phyloP scores from a whole-genome alignment of 2,113 vertebrate genomes.

The Mola mola region DNA sequence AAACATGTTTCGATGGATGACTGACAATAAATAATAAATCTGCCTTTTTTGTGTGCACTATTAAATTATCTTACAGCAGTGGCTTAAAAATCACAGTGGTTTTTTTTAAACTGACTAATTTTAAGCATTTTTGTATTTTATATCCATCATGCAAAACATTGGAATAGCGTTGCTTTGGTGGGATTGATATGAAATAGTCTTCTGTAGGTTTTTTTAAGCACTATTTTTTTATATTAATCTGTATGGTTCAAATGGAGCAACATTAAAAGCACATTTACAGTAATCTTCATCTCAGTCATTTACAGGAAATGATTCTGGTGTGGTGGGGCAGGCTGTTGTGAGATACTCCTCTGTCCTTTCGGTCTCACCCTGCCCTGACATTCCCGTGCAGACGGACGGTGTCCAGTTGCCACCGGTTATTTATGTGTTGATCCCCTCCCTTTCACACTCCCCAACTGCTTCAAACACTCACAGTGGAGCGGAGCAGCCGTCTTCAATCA shows the following conservation, averaged over 20 bases:
- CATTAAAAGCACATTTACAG: neutral
- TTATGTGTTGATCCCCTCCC: conserved; percentile 64
- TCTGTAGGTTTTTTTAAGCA: too few relatives aligned
- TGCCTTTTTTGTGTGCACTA: neutral
- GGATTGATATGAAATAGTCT: too few relatives aligned
- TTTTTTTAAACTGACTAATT: neutral
- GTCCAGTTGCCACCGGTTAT: conserved; percentile 79
- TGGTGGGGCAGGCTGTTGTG: conserved; percentile 20
- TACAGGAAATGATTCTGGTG: conserved; percentile 26
- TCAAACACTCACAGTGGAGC: conserved; percentile 32
- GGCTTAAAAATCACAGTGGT: neutral
- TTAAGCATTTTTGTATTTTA: neutral
- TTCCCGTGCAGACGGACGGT: conserved; percentile 56
- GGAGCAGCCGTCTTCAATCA: conserved; percentile 84
- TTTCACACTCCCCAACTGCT: conserved; percentile 44
- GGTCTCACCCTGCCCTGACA: conserved; percentile 65
- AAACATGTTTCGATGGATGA: neutral
- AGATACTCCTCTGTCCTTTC: conserved; percentile 53
- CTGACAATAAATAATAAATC: neutral
- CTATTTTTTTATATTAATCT: too few relatives aligned
- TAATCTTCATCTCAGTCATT: neutral
- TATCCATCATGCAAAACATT: neutral
- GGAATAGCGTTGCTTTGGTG: too few relatives aligned
- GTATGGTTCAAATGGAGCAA: too few relatives aligned
- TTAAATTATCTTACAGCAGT: neutral